A percentile compares a stretch with the other conserved stretches of the same genome.
These are phyloP conservation scores for Aphodius granarius DNA, from an alignment of 2,888 invertebrate species.

Conservation along the genomic window DNA sequence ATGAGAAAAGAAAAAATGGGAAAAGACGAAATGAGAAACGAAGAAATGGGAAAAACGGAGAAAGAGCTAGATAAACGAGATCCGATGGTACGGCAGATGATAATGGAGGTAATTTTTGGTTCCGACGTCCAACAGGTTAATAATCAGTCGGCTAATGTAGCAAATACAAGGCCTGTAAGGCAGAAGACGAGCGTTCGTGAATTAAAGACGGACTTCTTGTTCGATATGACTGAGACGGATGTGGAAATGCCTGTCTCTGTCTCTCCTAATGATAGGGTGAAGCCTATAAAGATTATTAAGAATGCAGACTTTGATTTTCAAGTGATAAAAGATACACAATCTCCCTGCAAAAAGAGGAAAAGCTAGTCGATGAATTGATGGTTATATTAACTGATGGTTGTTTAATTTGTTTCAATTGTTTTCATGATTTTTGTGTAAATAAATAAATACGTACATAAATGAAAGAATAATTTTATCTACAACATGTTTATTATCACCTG, in stretches of 20 bases:
- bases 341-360: no score
- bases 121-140: background rate
- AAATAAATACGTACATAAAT: no score
- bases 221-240: conserved; percentile 60
- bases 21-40: background rate
- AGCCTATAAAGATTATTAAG: conserved; percentile 25
- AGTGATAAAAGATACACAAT: no score
- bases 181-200: conserved; percentile 32
- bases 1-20: background rate
- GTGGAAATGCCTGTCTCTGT: conserved; percentile 2
- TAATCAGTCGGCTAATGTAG: background rate
- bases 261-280: conserved; percentile 8
- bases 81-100: conserved; percentile 46
- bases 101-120: conserved; percentile 53
- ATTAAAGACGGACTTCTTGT: conserved; percentile 67
- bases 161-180: conserved; percentile 19
- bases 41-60: background rate
- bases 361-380: no score
- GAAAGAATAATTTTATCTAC: no score
- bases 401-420: no score
- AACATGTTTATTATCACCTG: no score
- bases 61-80: conserved; percentile 28
- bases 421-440: no score
- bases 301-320: conserved; percentile 22
- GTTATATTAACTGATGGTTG: no score